These are phyloP conservation scores for Palythoa grandiflora DNA, from an alignment of 92 coral and sea anemone species.

Conservation along the genomic window DNA sequence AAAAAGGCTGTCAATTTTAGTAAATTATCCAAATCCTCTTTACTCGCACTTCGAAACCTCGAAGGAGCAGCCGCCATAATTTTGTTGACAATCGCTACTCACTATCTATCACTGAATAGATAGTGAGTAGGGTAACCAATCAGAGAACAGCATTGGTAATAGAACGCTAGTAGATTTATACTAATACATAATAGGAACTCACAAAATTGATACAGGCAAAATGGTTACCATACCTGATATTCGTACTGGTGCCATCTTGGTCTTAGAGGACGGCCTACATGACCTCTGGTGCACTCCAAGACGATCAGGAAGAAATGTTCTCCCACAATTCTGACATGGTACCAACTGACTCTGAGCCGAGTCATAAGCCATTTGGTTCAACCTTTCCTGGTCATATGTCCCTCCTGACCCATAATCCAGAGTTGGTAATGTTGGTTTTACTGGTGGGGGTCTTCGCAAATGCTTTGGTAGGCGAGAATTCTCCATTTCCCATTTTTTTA, in stretches of 20 bases:
- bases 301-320: slow-evolving; percentile 96
- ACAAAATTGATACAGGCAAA: not conserved
- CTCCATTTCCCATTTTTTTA: slow-evolving; percentile 95
- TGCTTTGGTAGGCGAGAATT: slow-evolving; percentile 86
- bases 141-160: too few relatives aligned
- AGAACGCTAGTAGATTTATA: too few relatives aligned
- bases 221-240: slow-evolving; percentile 50
- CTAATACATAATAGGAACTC: not conserved
- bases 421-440: slow-evolving; percentile 93
- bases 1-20: too few relatives aligned
- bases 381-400: slow-evolving; percentile 72
- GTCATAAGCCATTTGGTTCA: slow-evolving; percentile 88
- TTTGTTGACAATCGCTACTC: too few relatives aligned
- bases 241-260: slow-evolving; percentile 62
- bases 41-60: too few relatives aligned
- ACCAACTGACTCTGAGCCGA: slow-evolving; percentile 87
- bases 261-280: slow-evolving; percentile 75
- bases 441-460: slow-evolving; percentile 85
- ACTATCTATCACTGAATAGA: too few relatives aligned
- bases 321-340: slow-evolving; percentile 92
- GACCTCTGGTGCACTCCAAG: slow-evolving; percentile 88
- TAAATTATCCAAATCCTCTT: too few relatives aligned
- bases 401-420: slow-evolving; percentile 63
- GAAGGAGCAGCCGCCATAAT: too few relatives aligned
- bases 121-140: too few relatives aligned